Percentiles rank a stretch among this genome's conserved stretches.
These are phyloP conservation scores for Pogoniulus pusillus DNA, from an alignment of 2,797 vertebrate species.

Conservation along the genomic window DNA sequence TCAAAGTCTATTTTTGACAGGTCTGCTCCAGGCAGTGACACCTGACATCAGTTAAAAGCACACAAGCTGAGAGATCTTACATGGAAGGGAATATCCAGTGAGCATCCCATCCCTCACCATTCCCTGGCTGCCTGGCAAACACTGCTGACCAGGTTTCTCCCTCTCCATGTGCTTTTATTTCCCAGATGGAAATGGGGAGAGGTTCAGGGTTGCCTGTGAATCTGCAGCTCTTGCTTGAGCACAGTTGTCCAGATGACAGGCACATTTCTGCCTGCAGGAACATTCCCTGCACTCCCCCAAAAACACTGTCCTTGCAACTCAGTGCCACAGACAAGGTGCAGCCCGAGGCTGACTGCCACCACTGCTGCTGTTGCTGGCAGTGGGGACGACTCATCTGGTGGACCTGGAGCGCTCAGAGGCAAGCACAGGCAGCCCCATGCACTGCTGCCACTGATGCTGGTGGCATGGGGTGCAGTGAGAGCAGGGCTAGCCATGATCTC, in stretches of 20 bases:
- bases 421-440: background rate
- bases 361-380: background rate
- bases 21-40: background rate
- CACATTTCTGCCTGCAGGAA: background rate
- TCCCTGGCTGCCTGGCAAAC: background rate
- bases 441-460: fast-evolving
- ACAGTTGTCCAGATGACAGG: background rate
- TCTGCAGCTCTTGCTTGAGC: background rate
- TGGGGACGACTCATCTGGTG: background rate
- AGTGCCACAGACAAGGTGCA: background rate
- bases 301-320: background rate
- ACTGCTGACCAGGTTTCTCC: fast-evolving
- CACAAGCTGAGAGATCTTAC: background rate
- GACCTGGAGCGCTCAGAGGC: background rate
- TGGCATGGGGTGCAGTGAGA: background rate
- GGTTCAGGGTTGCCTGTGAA: background rate
- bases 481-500: background rate
- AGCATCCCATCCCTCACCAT: background rate
- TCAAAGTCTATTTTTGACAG: background rate
- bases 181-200: background rate
- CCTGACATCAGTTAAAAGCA: background rate
- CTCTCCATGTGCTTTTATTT: background rate
- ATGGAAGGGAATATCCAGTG: background rate
- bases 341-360: background rate
- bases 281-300: background rate